Evolutionary conservation across 1,140 invertebrate genomes (phyloP).

Genomic region (Nasonia longicornis): DNA sequence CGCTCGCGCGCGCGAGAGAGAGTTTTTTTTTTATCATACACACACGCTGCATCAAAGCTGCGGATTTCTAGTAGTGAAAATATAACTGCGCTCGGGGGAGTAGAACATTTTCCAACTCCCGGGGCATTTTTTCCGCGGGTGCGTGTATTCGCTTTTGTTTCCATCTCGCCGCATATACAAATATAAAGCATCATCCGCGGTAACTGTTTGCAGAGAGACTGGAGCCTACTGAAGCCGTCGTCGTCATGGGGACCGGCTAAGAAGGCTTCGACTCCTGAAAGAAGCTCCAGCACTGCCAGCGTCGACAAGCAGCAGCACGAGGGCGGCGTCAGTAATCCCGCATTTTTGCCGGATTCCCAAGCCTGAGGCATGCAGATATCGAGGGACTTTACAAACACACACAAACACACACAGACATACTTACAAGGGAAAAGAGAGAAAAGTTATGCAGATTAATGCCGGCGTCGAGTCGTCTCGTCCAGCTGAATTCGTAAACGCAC

Average conservation of each 20-base stretch:
- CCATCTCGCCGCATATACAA: too few relatives aligned
- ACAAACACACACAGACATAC: too few relatives aligned
- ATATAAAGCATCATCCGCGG: too few relatives aligned
- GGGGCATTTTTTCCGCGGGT: not conserved
- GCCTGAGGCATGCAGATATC: not conserved
- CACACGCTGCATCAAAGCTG: too few relatives aligned
- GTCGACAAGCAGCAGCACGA: not conserved
- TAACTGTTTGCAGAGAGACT: constrained; percentile 31
- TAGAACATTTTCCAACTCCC: too few relatives aligned
- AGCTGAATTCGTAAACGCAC: not conserved
- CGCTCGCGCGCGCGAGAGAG: too few relatives aligned
- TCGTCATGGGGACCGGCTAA: constrained; percentile 31
- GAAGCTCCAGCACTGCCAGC: not conserved
- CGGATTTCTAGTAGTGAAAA: too few relatives aligned
- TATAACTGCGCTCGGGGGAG: too few relatives aligned
- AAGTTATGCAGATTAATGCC: not conserved
- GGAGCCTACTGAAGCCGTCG: constrained; percentile 22
- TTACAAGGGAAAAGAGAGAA: not conserved
- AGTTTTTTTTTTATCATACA: too few relatives aligned
- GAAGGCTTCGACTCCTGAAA: constrained; percentile 9
- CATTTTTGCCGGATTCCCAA: constrained; percentile 26
- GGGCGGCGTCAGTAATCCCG: not conserved
- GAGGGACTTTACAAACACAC: not conserved
- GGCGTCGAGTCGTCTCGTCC: not conserved
- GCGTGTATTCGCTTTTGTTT: too few relatives aligned